phyloP scores from a whole-genome alignment of 2,113 vertebrate species.

The Chrysochloris asiatica region DNA sequence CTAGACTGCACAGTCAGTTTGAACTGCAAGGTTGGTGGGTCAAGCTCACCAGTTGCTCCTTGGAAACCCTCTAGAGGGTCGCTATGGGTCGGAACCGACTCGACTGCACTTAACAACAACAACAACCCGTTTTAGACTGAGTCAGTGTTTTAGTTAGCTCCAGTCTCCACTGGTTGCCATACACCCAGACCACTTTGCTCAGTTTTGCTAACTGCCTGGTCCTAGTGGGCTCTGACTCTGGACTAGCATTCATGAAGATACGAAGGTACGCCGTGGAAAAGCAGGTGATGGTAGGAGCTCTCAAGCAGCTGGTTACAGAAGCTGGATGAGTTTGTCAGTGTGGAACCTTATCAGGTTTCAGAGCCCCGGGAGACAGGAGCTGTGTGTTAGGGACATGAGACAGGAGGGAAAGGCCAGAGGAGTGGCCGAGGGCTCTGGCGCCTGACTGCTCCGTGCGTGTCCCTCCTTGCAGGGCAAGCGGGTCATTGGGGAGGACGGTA shows the following conservation, averaged over 20 bases:
- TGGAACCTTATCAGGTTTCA: neutral
- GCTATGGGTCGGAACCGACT: no score
- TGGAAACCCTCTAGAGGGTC: no score
- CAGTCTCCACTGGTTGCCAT: no score
- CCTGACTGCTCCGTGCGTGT: neutral
- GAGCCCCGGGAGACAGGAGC: neutral
- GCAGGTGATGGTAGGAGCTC: neutral
- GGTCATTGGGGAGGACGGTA: slow-evolving; percentile 91
- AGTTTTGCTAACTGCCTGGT: neutral
- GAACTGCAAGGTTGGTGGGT: no score
- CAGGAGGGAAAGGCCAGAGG: neutral
- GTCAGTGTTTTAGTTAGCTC: neutral
- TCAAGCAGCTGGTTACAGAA: no score
- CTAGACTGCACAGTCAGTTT: no score
- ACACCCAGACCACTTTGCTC: no score
- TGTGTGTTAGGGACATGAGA: neutral
- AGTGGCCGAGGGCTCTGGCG: accelerated
- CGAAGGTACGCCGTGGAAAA: neutral
- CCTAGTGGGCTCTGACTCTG: neutral
- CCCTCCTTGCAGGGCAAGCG: slow-evolving; percentile 91
- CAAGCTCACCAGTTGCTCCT: no score
- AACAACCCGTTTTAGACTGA: neutral
- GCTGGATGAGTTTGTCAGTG: neutral
- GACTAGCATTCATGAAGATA: neutral
- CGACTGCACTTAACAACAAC: no score